Evolutionary conservation across 2,888 invertebrate species (phyloP), one percentile per base, ranked within the genome.

Genomic region (Brenthis hecate): DNA sequence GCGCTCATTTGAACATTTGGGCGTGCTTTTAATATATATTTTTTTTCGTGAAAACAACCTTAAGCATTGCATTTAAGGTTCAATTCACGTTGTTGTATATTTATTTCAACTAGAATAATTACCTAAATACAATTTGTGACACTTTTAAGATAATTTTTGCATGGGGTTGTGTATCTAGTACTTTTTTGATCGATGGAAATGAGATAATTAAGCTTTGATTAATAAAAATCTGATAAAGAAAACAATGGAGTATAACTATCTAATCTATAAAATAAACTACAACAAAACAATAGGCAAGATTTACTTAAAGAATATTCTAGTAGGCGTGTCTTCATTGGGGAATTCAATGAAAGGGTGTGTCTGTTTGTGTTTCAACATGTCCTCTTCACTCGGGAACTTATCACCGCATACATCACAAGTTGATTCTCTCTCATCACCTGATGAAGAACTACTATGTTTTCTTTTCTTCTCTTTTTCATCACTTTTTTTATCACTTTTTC

Each of bases 241-340:
- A 28, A 43, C 36, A 14, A 50, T 72, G 65, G 64, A 67, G 65
- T 69, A 53, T 65, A 65, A 69, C 65, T 54, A 55, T 23, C 43
- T 58, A 32, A 68, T 48, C 36, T 64, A 69, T 56, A 60, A 66
- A 73, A 73, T 74, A 66, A 60, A 50, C 66, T 71, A 71, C 62
- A 73, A 73, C 66, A 69, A 55, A 66, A 75, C 36, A 53, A 13
- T 4, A 74, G 82, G 83, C 82, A 83, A 84, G 81, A 79, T 60
- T 54, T 80, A 91, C 77, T 93, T 93, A 81, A 92, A 93, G 74
- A 93, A 93, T 89, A 93, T 93, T 72, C 91, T 88, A 80, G 87
- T 90, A 1, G 92, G 91, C 28, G 83, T 90, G 76, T 92, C 92
- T 28, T 92, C 93, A 66, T 89, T 91, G 1, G 92, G 89, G 63